A percentile compares a stretch with the other conserved stretches of the same genome.
Evolutionary conservation across 1,140 invertebrate genomes (phyloP).

Genomic region (Hormaphis cornu): DNA sequence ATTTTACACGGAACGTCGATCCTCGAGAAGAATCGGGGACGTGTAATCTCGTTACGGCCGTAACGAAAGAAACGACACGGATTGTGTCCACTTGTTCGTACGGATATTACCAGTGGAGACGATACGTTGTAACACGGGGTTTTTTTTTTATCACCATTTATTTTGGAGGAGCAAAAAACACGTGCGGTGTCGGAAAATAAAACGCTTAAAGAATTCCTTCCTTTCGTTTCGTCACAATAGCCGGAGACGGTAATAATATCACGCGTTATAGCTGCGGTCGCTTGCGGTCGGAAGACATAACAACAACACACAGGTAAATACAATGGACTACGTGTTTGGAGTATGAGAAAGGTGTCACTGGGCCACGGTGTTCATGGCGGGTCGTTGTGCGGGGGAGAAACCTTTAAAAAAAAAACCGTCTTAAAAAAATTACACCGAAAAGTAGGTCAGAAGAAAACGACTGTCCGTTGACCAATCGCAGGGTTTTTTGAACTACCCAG

Average conservation of each 20-base stretch:
- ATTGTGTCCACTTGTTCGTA: neutral
- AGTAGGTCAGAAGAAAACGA: slow-evolving; percentile 18
- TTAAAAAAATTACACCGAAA: neutral
- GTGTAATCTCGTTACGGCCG: neutral
- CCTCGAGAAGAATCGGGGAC: too few relatives aligned
- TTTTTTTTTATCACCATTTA: neutral
- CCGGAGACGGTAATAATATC: neutral
- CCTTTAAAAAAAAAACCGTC: slow-evolving; percentile 1
- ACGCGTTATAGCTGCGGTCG: neutral
- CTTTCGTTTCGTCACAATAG: too few relatives aligned
- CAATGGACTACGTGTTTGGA: neutral
- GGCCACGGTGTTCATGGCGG: slow-evolving; percentile 1
- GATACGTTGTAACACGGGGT: neutral
- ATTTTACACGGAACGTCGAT: too few relatives aligned
- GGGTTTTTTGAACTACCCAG: too few relatives aligned
- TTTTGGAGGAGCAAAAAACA: slow-evolving; percentile 4
- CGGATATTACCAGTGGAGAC: neutral
- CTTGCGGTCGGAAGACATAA: neutral
- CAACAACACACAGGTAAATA: neutral
- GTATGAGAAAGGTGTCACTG: slow-evolving; percentile 15
- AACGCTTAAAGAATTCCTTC: slow-evolving; percentile 5
- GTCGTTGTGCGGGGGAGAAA: neutral
- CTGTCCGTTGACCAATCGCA: neutral
- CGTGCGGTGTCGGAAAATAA: neutral
- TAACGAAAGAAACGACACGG: neutral